Evolutionary conservation across 2,797 vertebrate genomes (phyloP).

Genomic region (Meriones psammophilus): DNA sequence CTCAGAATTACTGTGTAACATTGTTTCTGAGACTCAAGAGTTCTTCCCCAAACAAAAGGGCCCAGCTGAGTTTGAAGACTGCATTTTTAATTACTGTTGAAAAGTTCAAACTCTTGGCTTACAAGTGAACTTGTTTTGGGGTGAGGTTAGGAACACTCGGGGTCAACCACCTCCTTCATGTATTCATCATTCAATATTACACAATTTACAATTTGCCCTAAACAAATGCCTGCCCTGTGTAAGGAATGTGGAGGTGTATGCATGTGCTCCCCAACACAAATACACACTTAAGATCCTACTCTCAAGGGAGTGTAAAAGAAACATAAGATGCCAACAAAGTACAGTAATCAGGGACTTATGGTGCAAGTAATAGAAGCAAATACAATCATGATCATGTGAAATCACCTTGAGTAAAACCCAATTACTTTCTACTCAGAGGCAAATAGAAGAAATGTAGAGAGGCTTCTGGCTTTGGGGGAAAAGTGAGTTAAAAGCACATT

Average conservation of each 20-base stretch:
- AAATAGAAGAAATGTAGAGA: neutral
- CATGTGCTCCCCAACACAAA: too few relatives aligned
- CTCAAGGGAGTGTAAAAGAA: constrained; percentile 27
- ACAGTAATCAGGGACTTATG: neutral
- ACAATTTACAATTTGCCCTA: neutral
- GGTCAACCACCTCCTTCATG: neutral
- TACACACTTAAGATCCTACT: neutral
- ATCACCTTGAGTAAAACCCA: neutral
- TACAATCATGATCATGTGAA: neutral
- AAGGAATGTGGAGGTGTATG: neutral
- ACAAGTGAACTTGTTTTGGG: constrained; percentile 9
- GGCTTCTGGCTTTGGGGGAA: neutral
- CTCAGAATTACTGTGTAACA: constrained; percentile 75
- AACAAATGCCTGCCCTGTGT: neutral
- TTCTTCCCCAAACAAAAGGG: constrained; percentile 81
- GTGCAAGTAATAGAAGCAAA: neutral
- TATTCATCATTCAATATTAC: constrained; percentile 8
- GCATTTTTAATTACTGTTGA: constrained; percentile 73
- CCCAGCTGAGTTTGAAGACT: constrained; percentile 80
- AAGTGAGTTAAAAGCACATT: constrained; percentile 1
- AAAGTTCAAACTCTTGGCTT: constrained; percentile 64
- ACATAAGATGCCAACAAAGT: neutral
- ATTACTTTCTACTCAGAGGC: constrained; percentile 40
- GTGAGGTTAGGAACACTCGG: neutral
- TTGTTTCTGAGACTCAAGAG: constrained; percentile 66